These are phyloP conservation scores for Luperina nickerlii DNA, from an alignment of 2,888 invertebrate genomes.

Conservation along the genomic window DNA sequence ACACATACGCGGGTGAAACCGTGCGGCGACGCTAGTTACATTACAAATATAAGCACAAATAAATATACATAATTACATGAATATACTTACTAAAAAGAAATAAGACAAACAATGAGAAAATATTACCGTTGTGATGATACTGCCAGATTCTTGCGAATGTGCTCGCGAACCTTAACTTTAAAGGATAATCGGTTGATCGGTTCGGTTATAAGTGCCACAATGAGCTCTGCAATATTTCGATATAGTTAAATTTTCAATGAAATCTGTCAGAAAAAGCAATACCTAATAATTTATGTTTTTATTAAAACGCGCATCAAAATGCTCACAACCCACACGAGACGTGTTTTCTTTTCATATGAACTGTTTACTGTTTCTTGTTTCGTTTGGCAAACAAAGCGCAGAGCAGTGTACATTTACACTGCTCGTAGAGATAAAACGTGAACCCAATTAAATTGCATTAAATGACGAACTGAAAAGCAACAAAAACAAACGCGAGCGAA, in stretches of 20 bases:
- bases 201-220: constrained; percentile 37
- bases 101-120: too few species aligned
- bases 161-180: too few species aligned
- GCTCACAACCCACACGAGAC: neutral
- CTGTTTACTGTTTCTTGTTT: constrained; percentile 45
- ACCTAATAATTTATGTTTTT: neutral
- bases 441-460: constrained; percentile 58
- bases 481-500: constrained; percentile 31
- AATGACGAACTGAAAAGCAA: constrained; percentile 50
- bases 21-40: too few species aligned
- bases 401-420: constrained; percentile 45
- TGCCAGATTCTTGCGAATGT: too few species aligned
- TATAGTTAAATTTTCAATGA: constrained; percentile 5
- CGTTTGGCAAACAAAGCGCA: constrained; percentile 30
- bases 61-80: too few species aligned
- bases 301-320: constrained; percentile 12
- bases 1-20: too few species aligned
- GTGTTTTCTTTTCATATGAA: constrained; percentile 23
- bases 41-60: too few species aligned
- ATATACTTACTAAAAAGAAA: too few species aligned
- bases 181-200: too few species aligned
- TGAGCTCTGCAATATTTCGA: constrained; percentile 34
- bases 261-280: neutral
- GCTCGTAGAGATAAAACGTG: constrained; percentile 50
- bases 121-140: too few species aligned